These are phyloP conservation scores for Pseudochirops corinnae DNA, from an alignment of 2,797 vertebrate genomes.

Conservation along the genomic window DNA sequence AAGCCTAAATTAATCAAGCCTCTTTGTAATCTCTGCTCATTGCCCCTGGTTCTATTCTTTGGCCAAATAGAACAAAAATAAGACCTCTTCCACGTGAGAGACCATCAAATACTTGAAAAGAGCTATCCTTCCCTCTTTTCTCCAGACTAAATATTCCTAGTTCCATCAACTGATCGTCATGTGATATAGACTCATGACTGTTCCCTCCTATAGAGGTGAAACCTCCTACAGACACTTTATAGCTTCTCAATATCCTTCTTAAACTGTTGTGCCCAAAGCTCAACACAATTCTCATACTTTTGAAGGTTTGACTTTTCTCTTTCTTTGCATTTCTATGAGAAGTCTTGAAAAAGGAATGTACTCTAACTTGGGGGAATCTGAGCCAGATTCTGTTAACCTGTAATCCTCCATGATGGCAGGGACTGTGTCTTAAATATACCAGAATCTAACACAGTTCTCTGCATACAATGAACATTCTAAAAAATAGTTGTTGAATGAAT, in stretches of 20 bases:
- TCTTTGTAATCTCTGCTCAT: neutral
- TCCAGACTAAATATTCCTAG: neutral
- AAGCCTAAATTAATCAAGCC: neutral
- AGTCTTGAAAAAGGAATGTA: neutral
- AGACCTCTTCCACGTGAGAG: neutral
- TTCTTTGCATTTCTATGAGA: neutral
- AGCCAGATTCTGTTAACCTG: neutral
- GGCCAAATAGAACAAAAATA: neutral
- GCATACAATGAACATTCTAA: neutral
- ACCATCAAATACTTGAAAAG: neutral
- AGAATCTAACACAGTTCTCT: neutral
- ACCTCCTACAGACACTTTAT: neutral
- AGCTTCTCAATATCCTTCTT: neutral
- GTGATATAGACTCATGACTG: neutral
- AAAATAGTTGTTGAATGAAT: neutral
- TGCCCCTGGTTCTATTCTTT: neutral
- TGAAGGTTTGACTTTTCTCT: neutral
- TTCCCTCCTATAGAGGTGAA: neutral
- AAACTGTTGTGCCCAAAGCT: neutral
- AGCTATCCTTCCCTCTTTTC: neutral
- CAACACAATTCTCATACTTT: neutral
- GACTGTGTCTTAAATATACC: neutral
- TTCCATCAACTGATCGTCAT: neutral
- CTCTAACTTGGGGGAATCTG: neutral
- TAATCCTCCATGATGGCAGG: neutral